A percentile compares a stretch with the other conserved stretches of the same genome.
Conservation (phyloP, 2,113 vertebrate genomes). For the Mobula hypostoma region DNA sequence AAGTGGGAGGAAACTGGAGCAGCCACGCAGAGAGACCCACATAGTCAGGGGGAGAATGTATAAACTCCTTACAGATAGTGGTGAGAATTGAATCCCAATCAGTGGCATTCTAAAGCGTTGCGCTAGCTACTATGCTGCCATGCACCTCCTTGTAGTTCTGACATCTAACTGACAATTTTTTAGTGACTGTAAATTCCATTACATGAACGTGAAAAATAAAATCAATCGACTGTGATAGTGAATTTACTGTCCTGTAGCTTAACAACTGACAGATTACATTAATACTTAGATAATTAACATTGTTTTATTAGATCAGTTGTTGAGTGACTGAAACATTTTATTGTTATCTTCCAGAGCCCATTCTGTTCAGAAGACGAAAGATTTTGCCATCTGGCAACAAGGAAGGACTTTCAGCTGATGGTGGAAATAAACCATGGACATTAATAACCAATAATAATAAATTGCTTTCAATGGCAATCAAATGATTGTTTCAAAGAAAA, state of each 20-base stretch:
- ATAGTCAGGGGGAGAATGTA: too few species aligned
- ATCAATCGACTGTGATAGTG: not conserved
- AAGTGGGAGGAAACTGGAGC: too few species aligned
- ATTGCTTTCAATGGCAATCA: not conserved
- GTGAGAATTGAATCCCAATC: too few species aligned
- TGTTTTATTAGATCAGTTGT: not conserved
- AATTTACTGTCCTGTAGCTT: not conserved
- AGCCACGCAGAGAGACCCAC: too few species aligned
- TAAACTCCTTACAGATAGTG: too few species aligned
- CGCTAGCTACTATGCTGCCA: too few species aligned
- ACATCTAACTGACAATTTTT: not conserved
- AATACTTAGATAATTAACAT: not conserved
- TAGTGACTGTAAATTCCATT: not conserved
- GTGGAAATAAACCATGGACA: not conserved
- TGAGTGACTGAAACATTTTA: not conserved
- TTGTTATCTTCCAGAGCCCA: not conserved
- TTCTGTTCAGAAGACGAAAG: not conserved
- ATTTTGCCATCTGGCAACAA: not conserved
- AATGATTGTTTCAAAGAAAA: constrained; percentile 6
- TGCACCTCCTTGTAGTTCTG: not conserved
- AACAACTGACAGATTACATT: not conserved
- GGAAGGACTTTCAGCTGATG: not conserved
- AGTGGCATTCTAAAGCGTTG: too few species aligned
- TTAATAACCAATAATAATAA: not conserved
- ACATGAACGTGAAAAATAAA: not conserved